These are phyloP conservation scores for Sceloporus tristichus DNA, from an alignment of 2,113 vertebrate genomes.

Conservation along the genomic window DNA sequence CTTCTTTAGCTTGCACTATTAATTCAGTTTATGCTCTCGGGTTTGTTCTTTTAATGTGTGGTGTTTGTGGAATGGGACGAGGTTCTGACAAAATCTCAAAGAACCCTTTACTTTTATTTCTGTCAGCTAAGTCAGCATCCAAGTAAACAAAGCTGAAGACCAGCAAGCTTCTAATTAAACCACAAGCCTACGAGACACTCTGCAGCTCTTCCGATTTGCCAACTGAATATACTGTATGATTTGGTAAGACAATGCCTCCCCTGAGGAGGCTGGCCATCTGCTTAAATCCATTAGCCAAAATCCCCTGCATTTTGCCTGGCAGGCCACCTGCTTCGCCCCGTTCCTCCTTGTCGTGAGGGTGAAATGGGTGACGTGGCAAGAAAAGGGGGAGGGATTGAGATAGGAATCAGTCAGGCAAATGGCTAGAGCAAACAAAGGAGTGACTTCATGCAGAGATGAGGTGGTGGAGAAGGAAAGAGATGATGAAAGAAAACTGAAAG, in stretches of 20 bases:
- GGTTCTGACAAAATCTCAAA: background rate
- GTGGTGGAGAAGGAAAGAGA: background rate
- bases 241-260: background rate
- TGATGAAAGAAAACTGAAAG: background rate
- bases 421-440: constrained; percentile 21
- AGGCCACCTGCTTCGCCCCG: background rate
- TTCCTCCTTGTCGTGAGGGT: background rate
- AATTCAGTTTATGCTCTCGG: too few relatives aligned
- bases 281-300: background rate
- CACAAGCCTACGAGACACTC: background rate
- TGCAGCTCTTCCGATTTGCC: background rate
- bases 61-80: background rate
- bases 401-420: constrained; percentile 16
- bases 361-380: constrained; percentile 33
- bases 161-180: background rate
- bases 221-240: background rate
- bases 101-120: background rate
- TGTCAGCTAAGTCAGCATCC: background rate
- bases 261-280: background rate
- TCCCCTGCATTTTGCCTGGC: background rate
- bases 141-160: background rate
- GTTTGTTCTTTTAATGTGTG: background rate
- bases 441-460: background rate
- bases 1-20: too few relatives aligned
- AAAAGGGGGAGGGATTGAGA: background rate